Percentiles rank a stretch among this genome's conserved stretches.
phyloP scores from a whole-genome alignment of 2,797 vertebrate genomes.

The Pterois miles region DNA sequence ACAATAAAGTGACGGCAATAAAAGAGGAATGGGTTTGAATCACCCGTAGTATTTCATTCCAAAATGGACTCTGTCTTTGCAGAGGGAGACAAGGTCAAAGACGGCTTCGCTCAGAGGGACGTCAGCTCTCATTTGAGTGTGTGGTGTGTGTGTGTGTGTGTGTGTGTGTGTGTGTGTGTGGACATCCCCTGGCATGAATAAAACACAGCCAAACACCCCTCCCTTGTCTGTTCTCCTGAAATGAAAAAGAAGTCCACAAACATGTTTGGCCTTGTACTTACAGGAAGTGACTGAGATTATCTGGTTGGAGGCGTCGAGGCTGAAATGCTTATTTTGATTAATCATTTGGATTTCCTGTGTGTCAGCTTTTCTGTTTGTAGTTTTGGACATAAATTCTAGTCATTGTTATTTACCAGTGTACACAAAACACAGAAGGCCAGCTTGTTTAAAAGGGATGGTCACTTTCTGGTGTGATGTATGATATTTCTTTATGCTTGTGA shows the following conservation, averaged over 20 bases:
- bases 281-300: neutral
- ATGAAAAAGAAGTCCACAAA: constrained; percentile 22
- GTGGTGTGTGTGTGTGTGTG: constrained; percentile 22
- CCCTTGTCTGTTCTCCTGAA: neutral
- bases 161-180: constrained; percentile 8
- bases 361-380: neutral
- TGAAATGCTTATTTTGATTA: neutral
- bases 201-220: constrained; percentile 30
- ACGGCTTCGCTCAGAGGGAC: constrained; percentile 14
- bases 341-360: neutral
- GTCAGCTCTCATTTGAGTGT: constrained; percentile 43
- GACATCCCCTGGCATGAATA: constrained; percentile 30
- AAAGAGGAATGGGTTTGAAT: neutral
- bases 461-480: neutral
- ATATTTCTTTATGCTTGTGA: neutral
- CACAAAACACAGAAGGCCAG: neutral
- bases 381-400: neutral
- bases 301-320: neutral
- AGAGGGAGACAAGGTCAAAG: constrained; percentile 40
- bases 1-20: neutral
- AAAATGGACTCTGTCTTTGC: constrained; percentile 23
- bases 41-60: neutral
- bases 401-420: neutral
- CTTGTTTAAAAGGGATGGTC: neutral
- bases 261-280: constrained; percentile 7